These are phyloP conservation scores for Echinops telfairi DNA, from an alignment of 2,113 vertebrate genomes.

Conservation along the genomic window DNA sequence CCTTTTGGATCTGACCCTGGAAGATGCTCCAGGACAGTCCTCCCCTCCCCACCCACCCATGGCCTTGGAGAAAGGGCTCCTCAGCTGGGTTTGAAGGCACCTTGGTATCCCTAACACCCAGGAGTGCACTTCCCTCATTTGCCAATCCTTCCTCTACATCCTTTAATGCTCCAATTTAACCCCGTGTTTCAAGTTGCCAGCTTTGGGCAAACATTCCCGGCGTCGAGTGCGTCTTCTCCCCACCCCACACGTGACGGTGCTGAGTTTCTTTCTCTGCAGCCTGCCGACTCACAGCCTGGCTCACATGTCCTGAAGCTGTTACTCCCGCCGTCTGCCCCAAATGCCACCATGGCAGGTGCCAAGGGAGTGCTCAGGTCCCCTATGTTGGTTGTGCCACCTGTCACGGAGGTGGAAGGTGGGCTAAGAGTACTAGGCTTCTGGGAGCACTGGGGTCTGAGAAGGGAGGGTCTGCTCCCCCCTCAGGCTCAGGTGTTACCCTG, in stretches of 20 bases:
- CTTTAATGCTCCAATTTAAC: neutral
- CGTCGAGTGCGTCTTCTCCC: neutral
- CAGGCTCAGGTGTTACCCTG: accelerated
- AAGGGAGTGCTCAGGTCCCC: neutral
- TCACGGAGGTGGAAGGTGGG: neutral
- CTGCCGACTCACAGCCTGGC: too few species aligned
- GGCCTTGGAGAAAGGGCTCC: neutral
- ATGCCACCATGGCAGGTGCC: neutral
- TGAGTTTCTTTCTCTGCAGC: neutral
- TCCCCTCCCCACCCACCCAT: too few species aligned
- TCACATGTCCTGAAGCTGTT: neutral
- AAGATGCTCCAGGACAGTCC: too few species aligned
- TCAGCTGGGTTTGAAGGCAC: neutral
- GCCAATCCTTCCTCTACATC: neutral
- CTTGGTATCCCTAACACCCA: too few species aligned
- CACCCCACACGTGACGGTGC: too few species aligned
- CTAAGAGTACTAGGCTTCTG: too few species aligned
- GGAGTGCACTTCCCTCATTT: neutral
- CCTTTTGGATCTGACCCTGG: neutral
- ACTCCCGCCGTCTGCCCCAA: neutral
- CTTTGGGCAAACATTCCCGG: neutral
- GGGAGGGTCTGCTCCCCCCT: accelerated
- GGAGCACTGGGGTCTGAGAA: too few species aligned
- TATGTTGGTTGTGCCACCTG: accelerated
- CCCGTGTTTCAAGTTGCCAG: neutral